Evolutionary conservation across 1,140 invertebrate species (phyloP).

Genomic region (Theocolax elegans): DNA sequence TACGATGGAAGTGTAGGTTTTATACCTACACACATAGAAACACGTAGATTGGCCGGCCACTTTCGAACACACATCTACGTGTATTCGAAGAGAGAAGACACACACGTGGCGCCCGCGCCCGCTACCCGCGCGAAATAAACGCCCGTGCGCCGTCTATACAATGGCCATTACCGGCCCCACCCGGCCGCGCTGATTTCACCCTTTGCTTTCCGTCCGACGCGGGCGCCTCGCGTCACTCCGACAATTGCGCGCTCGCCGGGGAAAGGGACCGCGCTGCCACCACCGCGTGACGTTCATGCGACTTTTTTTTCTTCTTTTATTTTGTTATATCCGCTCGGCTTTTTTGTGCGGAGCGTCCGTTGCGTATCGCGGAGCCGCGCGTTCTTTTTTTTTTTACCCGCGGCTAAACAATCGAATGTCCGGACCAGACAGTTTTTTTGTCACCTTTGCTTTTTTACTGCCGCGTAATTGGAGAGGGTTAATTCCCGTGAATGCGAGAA

Average conservation of each 20-base stretch:
- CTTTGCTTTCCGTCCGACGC: conserved; percentile 2
- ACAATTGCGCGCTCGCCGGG: conserved; percentile 20
- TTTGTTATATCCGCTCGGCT: conserved; percentile 4
- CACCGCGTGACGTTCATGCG: conserved; percentile 7
- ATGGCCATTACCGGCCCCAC: conserved; percentile 31
- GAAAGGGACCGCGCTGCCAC: not conserved
- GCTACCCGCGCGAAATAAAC: not conserved
- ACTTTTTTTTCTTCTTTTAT: conserved; percentile 22
- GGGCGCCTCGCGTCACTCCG: conserved; percentile 13
- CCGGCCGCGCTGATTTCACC: not conserved
- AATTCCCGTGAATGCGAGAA: not conserved
- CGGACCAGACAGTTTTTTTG: not conserved
- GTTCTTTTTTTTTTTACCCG: not conserved
- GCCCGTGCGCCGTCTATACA: conserved; percentile 13
- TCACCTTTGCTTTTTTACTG: not conserved
- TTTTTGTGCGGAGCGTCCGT: too few species aligned
- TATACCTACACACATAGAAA: conserved; percentile 2
- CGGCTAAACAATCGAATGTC: not conserved
- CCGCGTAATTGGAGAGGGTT: not conserved
- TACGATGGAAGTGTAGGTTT: conserved; percentile 3
- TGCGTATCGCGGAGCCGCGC: too few species aligned
- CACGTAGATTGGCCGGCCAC: too few species aligned
- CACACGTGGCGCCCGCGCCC: conserved; percentile 11
- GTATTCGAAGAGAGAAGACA: conserved; percentile 33
- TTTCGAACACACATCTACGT: too few species aligned